These are phyloP conservation scores for Mormyrus proboscirostris DNA, from an alignment of 2,797 vertebrate species.

Conservation along the genomic window DNA sequence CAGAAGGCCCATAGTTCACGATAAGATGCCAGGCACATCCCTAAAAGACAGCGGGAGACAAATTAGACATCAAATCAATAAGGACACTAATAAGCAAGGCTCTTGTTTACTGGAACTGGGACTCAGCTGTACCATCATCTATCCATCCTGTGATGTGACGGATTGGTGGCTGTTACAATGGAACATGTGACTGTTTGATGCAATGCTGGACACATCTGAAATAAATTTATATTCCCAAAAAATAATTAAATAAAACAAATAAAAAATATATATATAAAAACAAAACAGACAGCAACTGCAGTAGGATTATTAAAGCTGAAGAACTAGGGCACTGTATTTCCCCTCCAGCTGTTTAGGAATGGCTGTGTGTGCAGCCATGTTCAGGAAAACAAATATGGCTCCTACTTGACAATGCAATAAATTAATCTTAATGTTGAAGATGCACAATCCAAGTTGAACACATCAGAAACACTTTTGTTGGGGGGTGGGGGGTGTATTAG, in stretches of 20 bases:
- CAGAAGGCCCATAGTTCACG: not conserved
- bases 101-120: not conserved
- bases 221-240: not conserved
- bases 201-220: not conserved
- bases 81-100: not conserved
- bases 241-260: not conserved
- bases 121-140: not conserved
- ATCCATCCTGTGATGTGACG: not conserved
- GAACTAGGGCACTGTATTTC: conserved; percentile 4
- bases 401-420: not conserved
- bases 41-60: conserved; percentile 1
- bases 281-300: not conserved
- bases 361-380: not conserved
- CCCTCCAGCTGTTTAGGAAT: conserved; percentile 7
- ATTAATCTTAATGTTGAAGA: not conserved
- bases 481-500: not conserved
- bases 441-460: not conserved
- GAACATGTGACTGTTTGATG: not conserved
- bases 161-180: not conserved
- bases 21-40: not conserved
- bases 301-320: conserved; percentile 15
- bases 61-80: conserved; percentile 7
- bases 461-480: not conserved
- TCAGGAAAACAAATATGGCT: not conserved
- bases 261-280: not conserved